These are phyloP conservation scores for Periphyllus acericola DNA, from an alignment of 2,888 invertebrate genomes.

Conservation along the genomic window DNA sequence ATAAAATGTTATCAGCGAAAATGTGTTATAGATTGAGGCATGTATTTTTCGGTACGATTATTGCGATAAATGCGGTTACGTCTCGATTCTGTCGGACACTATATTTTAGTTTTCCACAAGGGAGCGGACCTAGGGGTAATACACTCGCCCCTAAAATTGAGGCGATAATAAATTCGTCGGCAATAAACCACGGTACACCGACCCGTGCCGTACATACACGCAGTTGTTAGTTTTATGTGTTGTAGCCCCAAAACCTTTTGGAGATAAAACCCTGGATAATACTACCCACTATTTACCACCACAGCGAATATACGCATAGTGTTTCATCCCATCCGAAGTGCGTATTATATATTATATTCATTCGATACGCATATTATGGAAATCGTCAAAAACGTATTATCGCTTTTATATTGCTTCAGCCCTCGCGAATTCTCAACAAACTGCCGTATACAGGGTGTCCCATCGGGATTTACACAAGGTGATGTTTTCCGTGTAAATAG, in stretches of 20 bases:
- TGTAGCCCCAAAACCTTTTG: too few species aligned
- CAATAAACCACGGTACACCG: neutral
- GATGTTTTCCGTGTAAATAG: too few species aligned
- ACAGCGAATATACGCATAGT: neutral
- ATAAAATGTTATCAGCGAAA: too few species aligned
- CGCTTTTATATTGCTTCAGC: neutral
- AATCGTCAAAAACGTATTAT: conserved; percentile 6
- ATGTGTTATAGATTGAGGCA: too few species aligned
- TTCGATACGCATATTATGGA: neutral
- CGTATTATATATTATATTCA: neutral
- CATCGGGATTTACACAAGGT: too few species aligned
- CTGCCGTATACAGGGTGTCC: too few species aligned
- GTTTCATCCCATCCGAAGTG: neutral
- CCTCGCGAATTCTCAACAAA: neutral
- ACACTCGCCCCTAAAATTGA: neutral
- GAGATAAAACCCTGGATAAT: neutral
- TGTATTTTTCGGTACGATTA: too few species aligned
- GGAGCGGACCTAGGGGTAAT: neutral
- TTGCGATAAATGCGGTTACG: too few species aligned
- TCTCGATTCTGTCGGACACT: neutral
- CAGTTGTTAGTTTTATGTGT: too few species aligned
- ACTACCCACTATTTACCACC: neutral
- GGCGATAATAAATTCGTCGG: neutral
- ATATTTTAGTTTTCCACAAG: too few species aligned
- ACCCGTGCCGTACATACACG: neutral